These are phyloP conservation scores for Philotrypesis tridentata DNA, from an alignment of 1,140 invertebrate species.

Conservation along the genomic window DNA sequence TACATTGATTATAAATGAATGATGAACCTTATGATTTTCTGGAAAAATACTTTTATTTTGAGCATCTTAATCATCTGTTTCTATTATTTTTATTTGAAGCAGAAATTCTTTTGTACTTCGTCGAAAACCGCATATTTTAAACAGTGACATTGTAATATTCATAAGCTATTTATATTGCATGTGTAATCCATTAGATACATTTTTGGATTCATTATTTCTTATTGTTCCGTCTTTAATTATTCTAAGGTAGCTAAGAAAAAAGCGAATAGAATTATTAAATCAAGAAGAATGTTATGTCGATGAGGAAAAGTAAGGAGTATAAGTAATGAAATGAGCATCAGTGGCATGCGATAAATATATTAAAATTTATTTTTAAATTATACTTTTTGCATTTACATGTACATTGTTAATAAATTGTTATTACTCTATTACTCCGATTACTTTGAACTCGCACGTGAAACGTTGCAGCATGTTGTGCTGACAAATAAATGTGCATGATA, in stretches of 20 bases:
- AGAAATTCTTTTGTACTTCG: background rate
- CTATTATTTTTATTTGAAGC: background rate
- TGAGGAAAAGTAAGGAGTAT: slow-evolving; percentile 20
- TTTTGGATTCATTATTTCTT: slow-evolving; percentile 26
- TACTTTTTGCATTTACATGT: background rate
- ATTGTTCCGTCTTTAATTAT: slow-evolving; percentile 17
- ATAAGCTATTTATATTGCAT: slow-evolving; percentile 44
- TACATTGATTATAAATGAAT: slow-evolving; percentile 27
- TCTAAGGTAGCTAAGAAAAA: slow-evolving; percentile 23
- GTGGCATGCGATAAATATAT: background rate
- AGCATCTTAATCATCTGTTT: background rate
- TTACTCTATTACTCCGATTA: slow-evolving; percentile 12
- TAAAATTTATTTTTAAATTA: background rate
- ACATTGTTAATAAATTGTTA: background rate
- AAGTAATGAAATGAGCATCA: background rate
- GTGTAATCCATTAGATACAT: slow-evolving; percentile 10
- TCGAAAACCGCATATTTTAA: slow-evolving; percentile 26
- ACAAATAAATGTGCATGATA: background rate
- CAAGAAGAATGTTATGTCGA: slow-evolving; percentile 20
- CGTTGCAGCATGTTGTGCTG: background rate
- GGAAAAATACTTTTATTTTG: background rate
- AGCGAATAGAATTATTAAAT: background rate
- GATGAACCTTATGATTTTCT: background rate
- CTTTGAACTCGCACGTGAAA: background rate
- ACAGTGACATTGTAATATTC: slow-evolving; percentile 26